These are phyloP conservation scores for Idaea dimidiata DNA, from an alignment of 2,888 invertebrate species.

Conservation along the genomic window DNA sequence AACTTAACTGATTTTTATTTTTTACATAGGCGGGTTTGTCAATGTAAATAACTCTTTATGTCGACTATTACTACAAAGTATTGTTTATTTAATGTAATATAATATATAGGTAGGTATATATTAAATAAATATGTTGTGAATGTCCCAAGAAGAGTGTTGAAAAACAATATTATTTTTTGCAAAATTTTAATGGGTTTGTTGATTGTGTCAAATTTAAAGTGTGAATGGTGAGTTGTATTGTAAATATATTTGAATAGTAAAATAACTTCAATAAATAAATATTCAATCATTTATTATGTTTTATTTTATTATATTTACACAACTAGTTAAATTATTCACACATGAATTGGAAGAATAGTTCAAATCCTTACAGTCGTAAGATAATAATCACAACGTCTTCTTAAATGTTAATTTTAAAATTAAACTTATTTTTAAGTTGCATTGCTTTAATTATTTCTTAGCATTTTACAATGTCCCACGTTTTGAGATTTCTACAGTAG, in stretches of 20 bases:
- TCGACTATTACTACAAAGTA: not conserved
- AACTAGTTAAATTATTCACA: not conserved
- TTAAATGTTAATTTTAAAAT: too few relatives aligned
- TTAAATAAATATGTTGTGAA: constrained; percentile 36
- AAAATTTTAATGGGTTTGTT: constrained; percentile 62
- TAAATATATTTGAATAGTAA: constrained; percentile 69
- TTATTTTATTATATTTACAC: constrained; percentile 32
- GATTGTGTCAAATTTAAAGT: constrained; percentile 42
- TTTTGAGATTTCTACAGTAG: too few relatives aligned
- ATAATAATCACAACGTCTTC: not conserved
- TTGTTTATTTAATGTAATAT: constrained; percentile 5
- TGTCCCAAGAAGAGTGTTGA: constrained; percentile 23
- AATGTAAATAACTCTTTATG: not conserved
- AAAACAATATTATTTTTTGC: constrained; percentile 50
- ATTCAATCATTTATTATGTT: constrained; percentile 46
- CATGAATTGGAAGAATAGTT: not conserved
- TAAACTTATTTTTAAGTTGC: too few relatives aligned
- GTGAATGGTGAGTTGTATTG: constrained; percentile 61
- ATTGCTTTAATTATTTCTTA: too few relatives aligned
- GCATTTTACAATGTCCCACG: too few relatives aligned
- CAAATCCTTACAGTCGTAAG: not conserved
- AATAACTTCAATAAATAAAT: constrained; percentile 57
- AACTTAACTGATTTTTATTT: not conserved
- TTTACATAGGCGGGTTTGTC: not conserved
- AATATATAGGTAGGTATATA: constrained; percentile 21